Base-by-base conservation (phyloP, 2,888 invertebrate species). In the Ennomos erosarius region DNA sequence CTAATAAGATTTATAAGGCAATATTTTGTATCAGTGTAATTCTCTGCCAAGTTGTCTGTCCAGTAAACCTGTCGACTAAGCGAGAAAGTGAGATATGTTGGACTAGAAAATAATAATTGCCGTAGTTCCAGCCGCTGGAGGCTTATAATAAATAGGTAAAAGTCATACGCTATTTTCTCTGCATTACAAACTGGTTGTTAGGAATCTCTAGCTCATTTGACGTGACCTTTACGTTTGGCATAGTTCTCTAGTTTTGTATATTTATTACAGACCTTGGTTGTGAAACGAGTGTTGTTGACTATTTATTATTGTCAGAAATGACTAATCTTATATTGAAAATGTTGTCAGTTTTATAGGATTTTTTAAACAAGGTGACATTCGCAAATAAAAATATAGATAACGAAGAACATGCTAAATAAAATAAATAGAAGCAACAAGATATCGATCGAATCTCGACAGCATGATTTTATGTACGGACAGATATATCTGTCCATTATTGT, bases 91-190 rank as follows among this genome's bases (percentile, higher is more conserved):
- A 57, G 46, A 46, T 49, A 58, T 43, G 40, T 45, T 55, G 45
- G 11, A 59, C 56, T 64, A 64, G 65, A 67, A 65, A 63, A 59
- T 63, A 26, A 57, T 65, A 55, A 67, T 67, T 62, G 60, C 65
- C 56, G 8, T 12, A 4, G 16, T 57, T 36, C 36, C 44, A 58
- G 55, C 46, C 57, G 36, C 43, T 45, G 44, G 45, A 52, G 42
- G 55, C 45, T 54, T 59, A 54, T 37, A 35, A 51, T 59, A 59
- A 55, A 46, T 50, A 51, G 54, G 46, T 40, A 59, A 45, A 50
- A 49, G 53, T 49, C 44, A 42, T 34, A 49, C 9, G 40, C 39
- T 35, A 48, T 52, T 48, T 58, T 53, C 43, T 38, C 37, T 11
- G 48, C 34, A 13, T 36, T 10, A 47, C 8, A 46, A 40, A 57